Evolutionary conservation across 2,888 invertebrate species (phyloP).

Genomic region (Biston stratarius): DNA sequence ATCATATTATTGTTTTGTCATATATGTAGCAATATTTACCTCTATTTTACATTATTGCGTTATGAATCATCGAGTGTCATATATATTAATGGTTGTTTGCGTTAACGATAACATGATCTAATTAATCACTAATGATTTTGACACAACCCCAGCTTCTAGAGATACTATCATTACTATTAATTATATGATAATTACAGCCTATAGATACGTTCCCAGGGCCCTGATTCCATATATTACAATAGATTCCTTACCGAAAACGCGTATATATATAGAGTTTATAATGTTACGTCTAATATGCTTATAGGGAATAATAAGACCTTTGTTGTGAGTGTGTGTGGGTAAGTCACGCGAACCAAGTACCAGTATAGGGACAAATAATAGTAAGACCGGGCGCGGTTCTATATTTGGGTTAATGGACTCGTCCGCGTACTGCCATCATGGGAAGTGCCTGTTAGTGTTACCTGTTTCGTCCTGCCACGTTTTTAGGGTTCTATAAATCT

Average conservation of each 20-base stretch:
- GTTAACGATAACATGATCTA: slow-evolving; percentile 16
- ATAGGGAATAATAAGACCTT: too few relatives aligned
- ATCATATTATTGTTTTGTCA: too few relatives aligned
- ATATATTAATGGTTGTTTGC: background rate
- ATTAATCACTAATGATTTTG: slow-evolving; percentile 22
- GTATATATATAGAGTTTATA: too few relatives aligned
- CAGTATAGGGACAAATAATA: slow-evolving; percentile 34
- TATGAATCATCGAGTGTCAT: background rate
- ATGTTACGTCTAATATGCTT: too few relatives aligned
- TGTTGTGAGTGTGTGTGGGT: slow-evolving; percentile 50
- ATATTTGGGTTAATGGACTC: slow-evolving; percentile 86
- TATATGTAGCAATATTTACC: too few relatives aligned
- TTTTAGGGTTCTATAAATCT: slow-evolving; percentile 50
- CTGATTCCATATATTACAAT: too few relatives aligned
- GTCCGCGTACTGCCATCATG: slow-evolving; percentile 78
- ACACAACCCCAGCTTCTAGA: slow-evolving; percentile 1
- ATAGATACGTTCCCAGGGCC: slow-evolving; percentile 35
- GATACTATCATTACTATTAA: slow-evolving; percentile 12
- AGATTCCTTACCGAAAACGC: too few relatives aligned
- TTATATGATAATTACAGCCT: slow-evolving; percentile 18
- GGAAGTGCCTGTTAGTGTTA: slow-evolving; percentile 81
- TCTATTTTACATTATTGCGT: slow-evolving; percentile 4
- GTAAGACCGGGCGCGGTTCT: slow-evolving; percentile 76
- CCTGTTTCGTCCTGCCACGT: slow-evolving; percentile 62
- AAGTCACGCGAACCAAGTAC: slow-evolving; percentile 67